Percentiles rank a stretch among this genome's conserved stretches.
phyloP scores from a whole-genome alignment of 2,797 vertebrate genomes.

The Neoniphon sammara region DNA sequence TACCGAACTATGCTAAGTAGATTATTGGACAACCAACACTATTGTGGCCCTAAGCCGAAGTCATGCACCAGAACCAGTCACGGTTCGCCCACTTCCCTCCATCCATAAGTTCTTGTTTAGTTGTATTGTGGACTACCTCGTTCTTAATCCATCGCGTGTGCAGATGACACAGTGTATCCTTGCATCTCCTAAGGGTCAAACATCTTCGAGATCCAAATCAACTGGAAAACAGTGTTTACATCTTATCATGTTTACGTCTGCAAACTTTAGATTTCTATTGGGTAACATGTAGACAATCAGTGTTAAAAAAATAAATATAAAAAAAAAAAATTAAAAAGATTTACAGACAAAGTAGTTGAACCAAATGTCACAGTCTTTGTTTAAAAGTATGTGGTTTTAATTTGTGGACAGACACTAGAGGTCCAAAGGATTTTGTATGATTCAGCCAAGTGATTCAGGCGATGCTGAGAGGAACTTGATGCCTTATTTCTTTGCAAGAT shows the following conservation, averaged over 20 bases:
- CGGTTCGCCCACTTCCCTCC: constrained; percentile 6
- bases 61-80: constrained; percentile 37
- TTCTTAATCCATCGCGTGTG: constrained; percentile 56
- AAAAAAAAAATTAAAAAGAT: constrained; percentile 22
- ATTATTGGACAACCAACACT: constrained; percentile 19
- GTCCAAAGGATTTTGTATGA: constrained; percentile 29
- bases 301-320: constrained; percentile 61
- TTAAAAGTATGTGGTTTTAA: constrained; percentile 33
- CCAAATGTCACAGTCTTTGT: not conserved
- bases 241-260: constrained; percentile 63
- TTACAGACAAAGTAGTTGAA: constrained; percentile 23
- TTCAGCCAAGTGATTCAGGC: constrained; percentile 11
- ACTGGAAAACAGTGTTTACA: constrained; percentile 74
- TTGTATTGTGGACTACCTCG: constrained; percentile 74
- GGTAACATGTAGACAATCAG: constrained; percentile 81
- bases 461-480: constrained; percentile 37
- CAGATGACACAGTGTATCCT: constrained; percentile 32
- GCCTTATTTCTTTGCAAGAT: constrained; percentile 68
- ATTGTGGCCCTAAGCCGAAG: constrained; percentile 5
- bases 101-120: constrained; percentile 28
- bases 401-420: constrained; percentile 31
- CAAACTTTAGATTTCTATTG: constrained; percentile 42
- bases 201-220: constrained; percentile 45
- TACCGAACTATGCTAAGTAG: constrained; percentile 39
- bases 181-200: constrained; percentile 69